Evolutionary conservation across 2,113 vertebrate species (phyloP).

Genomic region (Ceratotherium simum): DNA sequence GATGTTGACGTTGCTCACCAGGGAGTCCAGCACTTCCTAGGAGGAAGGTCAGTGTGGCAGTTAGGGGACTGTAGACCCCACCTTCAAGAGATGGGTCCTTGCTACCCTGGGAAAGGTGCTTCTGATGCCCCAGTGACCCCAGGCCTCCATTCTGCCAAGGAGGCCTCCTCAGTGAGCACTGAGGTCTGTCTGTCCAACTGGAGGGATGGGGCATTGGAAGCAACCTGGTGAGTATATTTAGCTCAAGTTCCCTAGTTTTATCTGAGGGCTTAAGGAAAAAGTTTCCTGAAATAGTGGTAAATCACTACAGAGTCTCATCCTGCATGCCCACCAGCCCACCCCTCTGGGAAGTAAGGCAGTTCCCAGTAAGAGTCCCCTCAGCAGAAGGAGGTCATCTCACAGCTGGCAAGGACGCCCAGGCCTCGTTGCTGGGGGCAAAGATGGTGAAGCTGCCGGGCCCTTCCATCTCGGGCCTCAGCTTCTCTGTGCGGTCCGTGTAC

Average conservation of each 20-base stretch:
- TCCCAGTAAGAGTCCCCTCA: not conserved
- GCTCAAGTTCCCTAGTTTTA: not conserved
- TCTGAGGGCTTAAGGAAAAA: not conserved
- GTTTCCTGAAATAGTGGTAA: not conserved
- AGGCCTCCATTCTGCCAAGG: not conserved
- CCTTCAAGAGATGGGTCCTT: not conserved
- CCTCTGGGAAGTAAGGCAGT: not conserved
- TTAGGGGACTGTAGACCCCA: not conserved
- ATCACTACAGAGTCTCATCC: not conserved
- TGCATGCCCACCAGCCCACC: not conserved
- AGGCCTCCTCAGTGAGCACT: not conserved
- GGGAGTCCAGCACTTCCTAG: constrained; percentile 97
- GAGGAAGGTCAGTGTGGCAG: not conserved
- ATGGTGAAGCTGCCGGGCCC: constrained; percentile 97
- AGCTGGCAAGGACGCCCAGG: constrained; percentile 93
- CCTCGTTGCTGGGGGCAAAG: constrained; percentile 97
- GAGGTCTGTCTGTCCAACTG: not conserved
- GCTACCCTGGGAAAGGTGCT: not conserved
- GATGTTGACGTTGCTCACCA: constrained; percentile 99
- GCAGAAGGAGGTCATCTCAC: constrained; percentile 87
- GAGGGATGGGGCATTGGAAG: too few relatives aligned
- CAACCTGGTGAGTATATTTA: not conserved
- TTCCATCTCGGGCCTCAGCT: constrained; percentile 94
- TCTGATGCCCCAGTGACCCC: not conserved
- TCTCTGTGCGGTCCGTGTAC: constrained; percentile 94